phyloP scores from a whole-genome alignment of 1,140 invertebrate species.

The Venustaconcha ellipsiformis region DNA sequence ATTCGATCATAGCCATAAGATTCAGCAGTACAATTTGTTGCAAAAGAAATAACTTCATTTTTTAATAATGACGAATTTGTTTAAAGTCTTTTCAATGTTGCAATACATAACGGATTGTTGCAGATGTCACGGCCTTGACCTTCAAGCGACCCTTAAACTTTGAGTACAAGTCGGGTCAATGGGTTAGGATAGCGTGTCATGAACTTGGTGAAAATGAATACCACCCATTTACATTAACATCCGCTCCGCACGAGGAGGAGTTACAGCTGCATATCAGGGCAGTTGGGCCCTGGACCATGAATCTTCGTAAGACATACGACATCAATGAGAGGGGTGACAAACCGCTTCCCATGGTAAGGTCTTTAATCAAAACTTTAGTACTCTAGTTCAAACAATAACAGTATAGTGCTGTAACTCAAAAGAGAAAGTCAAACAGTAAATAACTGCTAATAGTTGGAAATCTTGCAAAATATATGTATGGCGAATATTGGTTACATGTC shows the following conservation, averaged over 20 bases:
- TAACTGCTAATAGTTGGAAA: no score
- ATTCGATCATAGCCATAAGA: no score
- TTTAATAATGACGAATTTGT: no score
- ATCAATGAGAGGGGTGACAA: constrained; percentile 52
- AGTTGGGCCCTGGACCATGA: constrained; percentile 85
- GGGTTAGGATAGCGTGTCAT: constrained; percentile 93
- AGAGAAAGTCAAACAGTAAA: no score
- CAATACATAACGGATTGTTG: constrained; percentile 8
- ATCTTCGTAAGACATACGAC: constrained; percentile 73
- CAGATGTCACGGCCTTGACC: constrained; percentile 73
- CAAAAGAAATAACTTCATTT: no score
- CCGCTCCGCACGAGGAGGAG: constrained; percentile 97
- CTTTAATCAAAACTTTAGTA: no score
- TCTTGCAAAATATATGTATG: no score
- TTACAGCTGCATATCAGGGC: constrained; percentile 96
- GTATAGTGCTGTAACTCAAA: no score
- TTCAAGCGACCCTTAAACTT: constrained; percentile 89
- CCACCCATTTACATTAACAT: constrained; percentile 98
- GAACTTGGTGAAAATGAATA: constrained; percentile 92
- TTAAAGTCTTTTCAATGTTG: no score
- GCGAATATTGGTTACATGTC: no score
- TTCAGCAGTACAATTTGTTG: no score
- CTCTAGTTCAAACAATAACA: no score
- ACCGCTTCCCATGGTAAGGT: constrained; percentile 61
- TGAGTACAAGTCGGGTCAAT: constrained; percentile 92